These are phyloP conservation scores for Ferrisia virgata DNA, from an alignment of 2,888 invertebrate genomes.

Conservation along the genomic window DNA sequence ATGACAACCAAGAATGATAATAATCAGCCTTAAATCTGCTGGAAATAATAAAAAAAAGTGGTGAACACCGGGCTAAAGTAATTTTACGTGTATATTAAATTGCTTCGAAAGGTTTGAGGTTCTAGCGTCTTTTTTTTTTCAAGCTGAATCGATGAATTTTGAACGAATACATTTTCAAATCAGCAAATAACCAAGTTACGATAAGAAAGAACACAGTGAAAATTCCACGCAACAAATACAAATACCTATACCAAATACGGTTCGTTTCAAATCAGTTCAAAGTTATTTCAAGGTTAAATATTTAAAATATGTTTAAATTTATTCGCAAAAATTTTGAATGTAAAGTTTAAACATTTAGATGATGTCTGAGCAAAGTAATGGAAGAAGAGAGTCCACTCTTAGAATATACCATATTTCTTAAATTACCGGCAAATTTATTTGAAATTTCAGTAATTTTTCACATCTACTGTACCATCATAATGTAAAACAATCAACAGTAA, in stretches of 20 bases:
- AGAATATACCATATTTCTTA: no score
- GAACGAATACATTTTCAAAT: background rate
- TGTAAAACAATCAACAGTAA: no score
- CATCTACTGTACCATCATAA: no score
- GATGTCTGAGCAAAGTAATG: no score
- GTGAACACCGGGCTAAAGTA: slow-evolving; percentile 35
- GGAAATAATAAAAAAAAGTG: slow-evolving; percentile 42
- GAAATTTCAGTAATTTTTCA: no score
- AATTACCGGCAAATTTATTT: no score
- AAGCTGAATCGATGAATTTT: background rate
- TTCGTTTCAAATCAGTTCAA: background rate
- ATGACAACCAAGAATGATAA: slow-evolving; percentile 45
- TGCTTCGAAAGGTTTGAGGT: slow-evolving; percentile 21
- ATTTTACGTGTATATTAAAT: slow-evolving; percentile 43
- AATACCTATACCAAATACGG: background rate
- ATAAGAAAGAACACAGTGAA: background rate
- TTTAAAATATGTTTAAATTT: background rate
- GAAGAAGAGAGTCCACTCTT: no score
- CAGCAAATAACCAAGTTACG: background rate
- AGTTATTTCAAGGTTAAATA: background rate
- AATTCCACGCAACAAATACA: background rate
- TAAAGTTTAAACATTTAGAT: no score
- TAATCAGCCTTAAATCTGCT: slow-evolving; percentile 45
- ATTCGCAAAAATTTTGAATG: no score
- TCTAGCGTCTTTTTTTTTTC: background rate